Base-by-base conservation (phyloP, 2,888 invertebrate species). In the Tipula lateralis region DNA sequence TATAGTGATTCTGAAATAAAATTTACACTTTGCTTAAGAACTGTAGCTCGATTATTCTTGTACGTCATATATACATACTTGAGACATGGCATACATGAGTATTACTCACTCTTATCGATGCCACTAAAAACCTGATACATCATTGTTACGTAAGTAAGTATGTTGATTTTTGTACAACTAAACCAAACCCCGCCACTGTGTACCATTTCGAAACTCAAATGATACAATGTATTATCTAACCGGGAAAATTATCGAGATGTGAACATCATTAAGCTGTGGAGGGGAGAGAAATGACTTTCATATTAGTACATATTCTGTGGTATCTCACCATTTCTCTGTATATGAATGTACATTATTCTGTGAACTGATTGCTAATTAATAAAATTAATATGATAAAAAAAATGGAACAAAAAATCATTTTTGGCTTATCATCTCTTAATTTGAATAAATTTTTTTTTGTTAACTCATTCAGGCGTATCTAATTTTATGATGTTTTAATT, bases 281-380 rank as follows among this genome's bases (percentile, higher is more conserved):
- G 24, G 66, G 9, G 24, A 7, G 66, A 2, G 9, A 13, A 13
- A 66, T 66, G 66, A 66, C 24, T 66, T 66, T 66, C 66, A 66
- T 66, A 24, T 66, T n/a, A n/a, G n/a, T n/a, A n/a, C 9, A 66
- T 24, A 7, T 66, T 24, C 19, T 66, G 16, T 9, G 13, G n/a
- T 13, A 66, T 66, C 66, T 66, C 66, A 66, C 7, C 7, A 24
- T 66, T 66, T 66, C 32, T 7, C 13, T 66, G 4, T 39, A 39
- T 24, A 9, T 66, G 9, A 24, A 66, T 24, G 7, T 24, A 66
- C 66, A 66, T 24, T 66, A 66, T 66, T 66, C 7, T 66, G 66
- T 66, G 66, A 66, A 66, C 66, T 66, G 66, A 66, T 66, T 66
- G 7, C 66, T 66, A 66, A 66, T 66, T 66, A 66, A 66, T 66